These are phyloP conservation scores for Tenodera sinensis DNA, from an alignment of 2,888 invertebrate species.

Conservation along the genomic window DNA sequence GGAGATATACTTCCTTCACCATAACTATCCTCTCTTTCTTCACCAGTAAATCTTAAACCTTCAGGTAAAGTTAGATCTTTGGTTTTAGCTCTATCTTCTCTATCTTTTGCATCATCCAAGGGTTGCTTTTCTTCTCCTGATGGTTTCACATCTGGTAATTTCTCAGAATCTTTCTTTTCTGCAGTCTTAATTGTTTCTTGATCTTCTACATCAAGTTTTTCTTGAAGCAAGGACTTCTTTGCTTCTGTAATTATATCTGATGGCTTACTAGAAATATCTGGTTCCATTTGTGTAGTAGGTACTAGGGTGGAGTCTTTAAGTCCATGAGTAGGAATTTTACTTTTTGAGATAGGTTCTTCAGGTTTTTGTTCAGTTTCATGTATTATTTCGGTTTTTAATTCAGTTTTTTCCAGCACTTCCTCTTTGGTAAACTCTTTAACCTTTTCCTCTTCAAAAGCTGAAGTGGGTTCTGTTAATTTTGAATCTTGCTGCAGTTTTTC, in stretches of 20 bases:
- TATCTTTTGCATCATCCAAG: not conserved
- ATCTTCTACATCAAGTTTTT: not conserved
- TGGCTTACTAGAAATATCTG: not conserved
- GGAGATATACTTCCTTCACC: slow-evolving; percentile 19
- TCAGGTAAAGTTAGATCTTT: not conserved
- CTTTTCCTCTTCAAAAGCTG: not conserved
- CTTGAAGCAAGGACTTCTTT: not conserved
- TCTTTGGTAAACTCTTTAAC: not conserved
- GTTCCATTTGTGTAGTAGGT: not conserved
- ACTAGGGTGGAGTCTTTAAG: not conserved
- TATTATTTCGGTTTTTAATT: not conserved
- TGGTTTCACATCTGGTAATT: not conserved
- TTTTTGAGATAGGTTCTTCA: not conserved
- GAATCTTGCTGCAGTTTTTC: slow-evolving; percentile 26
- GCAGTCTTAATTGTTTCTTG: not conserved
- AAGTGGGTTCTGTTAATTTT: not conserved
- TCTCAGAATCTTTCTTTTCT: not conserved
- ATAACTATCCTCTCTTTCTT: slow-evolving; percentile 16
- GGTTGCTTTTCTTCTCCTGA: not conserved
- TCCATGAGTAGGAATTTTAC: not conserved
- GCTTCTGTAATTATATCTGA: not conserved
- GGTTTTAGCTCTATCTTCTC: not conserved
- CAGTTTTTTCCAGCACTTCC: not conserved
- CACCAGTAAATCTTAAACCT: not conserved
- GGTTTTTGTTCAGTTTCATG: not conserved